Percentiles rank a stretch among this genome's conserved stretches.
phyloP scores from a whole-genome alignment of 2,888 invertebrate genomes.

The Colletes collaris region DNA sequence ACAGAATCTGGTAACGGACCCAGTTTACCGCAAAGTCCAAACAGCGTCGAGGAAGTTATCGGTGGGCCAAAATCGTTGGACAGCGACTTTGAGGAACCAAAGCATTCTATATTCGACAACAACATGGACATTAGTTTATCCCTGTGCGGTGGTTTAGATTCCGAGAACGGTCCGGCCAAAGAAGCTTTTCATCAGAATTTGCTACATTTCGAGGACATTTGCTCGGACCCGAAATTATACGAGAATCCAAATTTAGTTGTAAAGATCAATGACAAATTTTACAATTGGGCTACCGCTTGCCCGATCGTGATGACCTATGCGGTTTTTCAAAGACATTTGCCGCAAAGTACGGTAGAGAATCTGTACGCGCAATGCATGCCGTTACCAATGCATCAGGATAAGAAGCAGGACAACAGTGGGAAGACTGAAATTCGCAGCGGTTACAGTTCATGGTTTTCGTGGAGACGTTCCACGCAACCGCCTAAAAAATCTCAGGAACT shows the following conservation, averaged over 20 bases:
- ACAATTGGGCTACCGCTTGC: conserved; percentile 95
- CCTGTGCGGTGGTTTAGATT: conserved; percentile 88
- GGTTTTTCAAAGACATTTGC: conserved; percentile 93
- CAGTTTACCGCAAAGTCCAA: conserved; percentile 96
- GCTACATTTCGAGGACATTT: conserved; percentile 85
- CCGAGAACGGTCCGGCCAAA: conserved; percentile 84
- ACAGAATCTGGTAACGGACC: conserved; percentile 98
- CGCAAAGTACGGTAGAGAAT: conserved; percentile 84
- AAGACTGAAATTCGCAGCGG: conserved; percentile 75
- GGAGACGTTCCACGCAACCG: conserved; percentile 82
- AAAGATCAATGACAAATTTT: conserved; percentile 93
- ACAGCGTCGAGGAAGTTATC: conserved; percentile 92
- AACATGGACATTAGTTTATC: conserved; percentile 88
- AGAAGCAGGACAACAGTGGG: conserved; percentile 70
- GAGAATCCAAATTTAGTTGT: conserved; percentile 93
- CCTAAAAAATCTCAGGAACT: conserved; percentile 74
- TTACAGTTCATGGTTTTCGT: conserved; percentile 85
- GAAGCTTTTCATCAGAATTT: conserved; percentile 87
- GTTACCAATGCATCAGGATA: conserved; percentile 75
- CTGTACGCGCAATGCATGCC: conserved; percentile 76
- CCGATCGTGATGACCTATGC: conserved; percentile 94
- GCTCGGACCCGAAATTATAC: conserved; percentile 89
- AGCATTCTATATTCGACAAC: conserved; percentile 81
- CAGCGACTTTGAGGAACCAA: conserved; percentile 92
- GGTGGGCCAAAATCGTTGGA: conserved; percentile 89